phyloP scores from a whole-genome alignment of 2,797 vertebrate genomes.

The Pterois miles region DNA sequence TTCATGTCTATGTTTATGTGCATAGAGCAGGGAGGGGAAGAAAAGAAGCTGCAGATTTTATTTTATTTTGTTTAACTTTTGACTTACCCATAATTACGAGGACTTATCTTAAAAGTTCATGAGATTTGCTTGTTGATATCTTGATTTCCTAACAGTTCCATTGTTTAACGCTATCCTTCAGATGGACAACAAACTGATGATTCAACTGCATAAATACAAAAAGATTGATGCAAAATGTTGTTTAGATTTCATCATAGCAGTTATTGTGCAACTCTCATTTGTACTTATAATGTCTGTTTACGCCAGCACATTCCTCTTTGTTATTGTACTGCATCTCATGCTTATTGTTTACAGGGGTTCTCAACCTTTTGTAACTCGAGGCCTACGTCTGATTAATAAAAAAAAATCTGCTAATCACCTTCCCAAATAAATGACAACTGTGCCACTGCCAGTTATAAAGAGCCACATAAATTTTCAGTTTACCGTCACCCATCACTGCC shows the following conservation, averaged over 20 bases:
- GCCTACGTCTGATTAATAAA: no score
- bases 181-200: not conserved
- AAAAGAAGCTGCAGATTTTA: slow-evolving; percentile 15
- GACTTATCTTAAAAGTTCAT: not conserved
- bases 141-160: not conserved
- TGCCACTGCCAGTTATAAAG: no score
- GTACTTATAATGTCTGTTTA: not conserved
- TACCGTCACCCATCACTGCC: no score
- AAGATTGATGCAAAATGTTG: not conserved
- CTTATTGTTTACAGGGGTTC: not conserved
- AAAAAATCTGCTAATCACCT: no score
- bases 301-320: not conserved
- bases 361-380: no score
- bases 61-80: slow-evolving; percentile 4
- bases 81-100: not conserved
- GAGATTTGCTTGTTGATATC: slow-evolving; percentile 11
- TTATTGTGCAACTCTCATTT: not conserved
- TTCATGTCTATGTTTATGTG: not conserved
- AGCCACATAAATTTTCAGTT: no score
- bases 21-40: not conserved
- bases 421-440: no score
- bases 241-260: not conserved
- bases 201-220: not conserved
- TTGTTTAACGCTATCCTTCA: not conserved
- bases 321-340: not conserved